Evolutionary conservation across 2,888 invertebrate species (phyloP), one percentile per base, ranked within the genome.

Genomic region (Lycocerus yunnanus): DNA sequence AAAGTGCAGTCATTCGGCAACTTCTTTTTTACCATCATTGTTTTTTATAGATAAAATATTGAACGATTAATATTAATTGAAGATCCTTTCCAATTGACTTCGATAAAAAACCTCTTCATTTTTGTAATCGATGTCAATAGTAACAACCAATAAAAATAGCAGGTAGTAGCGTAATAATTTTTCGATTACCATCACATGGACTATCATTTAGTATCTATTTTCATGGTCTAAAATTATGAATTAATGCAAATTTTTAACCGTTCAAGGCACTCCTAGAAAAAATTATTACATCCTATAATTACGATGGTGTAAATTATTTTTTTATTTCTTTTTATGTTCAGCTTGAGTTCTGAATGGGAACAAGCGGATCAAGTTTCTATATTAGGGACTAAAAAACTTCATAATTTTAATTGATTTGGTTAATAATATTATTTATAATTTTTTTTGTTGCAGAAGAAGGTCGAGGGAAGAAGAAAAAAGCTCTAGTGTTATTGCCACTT

Each of bases 391-490:
- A 6, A n/a, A 43, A 43, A 43, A n/a, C 13, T 43, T 43, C n/a
- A n/a, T 43, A 43, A 6, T 6, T 60, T 15, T 60, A 15, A 63
- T 18, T 63, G 18, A 20, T 18, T 18, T n/a, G n/a, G n/a, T n/a
- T n/a, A n/a, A n/a, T n/a, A n/a, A 61, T 15, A 14, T 58, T 27
- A 68, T 60, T 69, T 58, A 20, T 65, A 6, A 43, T 43, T n/a
- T 69, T 66, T 65, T 76, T 70, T 76, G 63, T 79, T 77, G 8
- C 67, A 77, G 77, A 66, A n/a, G 77, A 78, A 73, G 78, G 87
- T 13, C 87, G 90, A 69, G 89, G 89, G n/a, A 89, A 88, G 77
- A 90, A 90, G 86, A 90, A 87, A 81, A 79, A 90, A 6, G 88
- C 90, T 4, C 84, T 80, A 20, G 75, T 90, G 11, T 83, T 91